These are phyloP conservation scores for Porites cylindrica DNA, from an alignment of 92 coral and sea anemone genomes.

Conservation along the genomic window DNA sequence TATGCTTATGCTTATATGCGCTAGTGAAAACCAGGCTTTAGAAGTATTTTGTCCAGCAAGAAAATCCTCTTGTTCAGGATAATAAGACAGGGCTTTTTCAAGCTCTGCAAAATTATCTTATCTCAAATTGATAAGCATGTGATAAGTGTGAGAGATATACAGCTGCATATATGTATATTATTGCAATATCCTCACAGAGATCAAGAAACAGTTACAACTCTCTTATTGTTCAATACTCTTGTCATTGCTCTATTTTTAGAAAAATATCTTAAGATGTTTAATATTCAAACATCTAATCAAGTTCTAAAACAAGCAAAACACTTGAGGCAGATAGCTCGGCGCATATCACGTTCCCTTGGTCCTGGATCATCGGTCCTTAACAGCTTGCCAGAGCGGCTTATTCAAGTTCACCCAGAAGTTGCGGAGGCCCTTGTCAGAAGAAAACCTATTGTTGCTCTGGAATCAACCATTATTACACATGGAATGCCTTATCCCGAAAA, in stretches of 20 bases:
- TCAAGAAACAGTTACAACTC: too few species aligned
- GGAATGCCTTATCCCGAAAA: slow-evolving; percentile 98
- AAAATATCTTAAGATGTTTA: not conserved
- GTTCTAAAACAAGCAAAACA: slow-evolving; percentile 51
- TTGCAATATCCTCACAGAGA: too few species aligned
- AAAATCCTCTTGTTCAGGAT: too few species aligned
- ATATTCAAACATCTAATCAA: not conserved
- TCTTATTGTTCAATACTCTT: too few species aligned
- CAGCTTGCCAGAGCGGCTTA: slow-evolving; percentile 45
- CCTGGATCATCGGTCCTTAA: slow-evolving; percentile 54
- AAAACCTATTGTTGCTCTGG: slow-evolving; percentile 94
- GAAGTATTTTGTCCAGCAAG: too few species aligned
- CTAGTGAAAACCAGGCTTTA: too few species aligned
- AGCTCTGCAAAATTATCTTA: too few species aligned
- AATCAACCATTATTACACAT: slow-evolving; percentile 93
- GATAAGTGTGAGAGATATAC: too few species aligned
- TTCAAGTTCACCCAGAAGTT: slow-evolving; percentile 82
- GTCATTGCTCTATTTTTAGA: not conserved
- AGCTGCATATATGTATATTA: too few species aligned
- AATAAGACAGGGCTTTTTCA: too few species aligned
- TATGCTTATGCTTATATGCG: too few species aligned
- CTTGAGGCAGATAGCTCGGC: slow-evolving; percentile 25
- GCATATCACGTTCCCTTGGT: slow-evolving; percentile 67
- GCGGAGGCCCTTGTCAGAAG: slow-evolving; percentile 84
- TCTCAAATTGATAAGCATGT: too few species aligned